Conservation (phyloP, 30 jellyfish, hydroid and myxozoan species). For the Hydractinia echinata region DNA sequence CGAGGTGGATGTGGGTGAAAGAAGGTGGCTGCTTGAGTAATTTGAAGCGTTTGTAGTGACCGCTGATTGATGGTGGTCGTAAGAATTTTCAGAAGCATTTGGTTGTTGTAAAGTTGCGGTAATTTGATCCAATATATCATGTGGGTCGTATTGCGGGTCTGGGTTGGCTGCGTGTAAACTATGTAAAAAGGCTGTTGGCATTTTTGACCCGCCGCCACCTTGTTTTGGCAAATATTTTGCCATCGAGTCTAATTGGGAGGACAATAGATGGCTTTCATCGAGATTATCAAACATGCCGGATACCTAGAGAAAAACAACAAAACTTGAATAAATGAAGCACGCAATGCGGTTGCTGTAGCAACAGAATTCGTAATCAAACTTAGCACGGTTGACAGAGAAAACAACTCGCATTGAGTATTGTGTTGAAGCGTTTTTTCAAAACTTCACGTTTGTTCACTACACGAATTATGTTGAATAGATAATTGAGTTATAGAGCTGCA, state of each 20-base stretch:
- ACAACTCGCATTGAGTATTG: constrained; percentile 8
- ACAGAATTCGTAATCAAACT: background rate
- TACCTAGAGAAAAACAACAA: constrained; percentile 41
- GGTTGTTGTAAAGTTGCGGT: constrained; percentile 89
- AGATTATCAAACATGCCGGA: constrained; percentile 90
- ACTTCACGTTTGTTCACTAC: constrained; percentile 4
- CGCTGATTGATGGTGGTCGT: constrained; percentile 78
- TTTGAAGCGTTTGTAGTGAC: constrained; percentile 75
- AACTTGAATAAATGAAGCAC: background rate
- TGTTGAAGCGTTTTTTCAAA: constrained; percentile 12
- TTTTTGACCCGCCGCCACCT: constrained; percentile 56
- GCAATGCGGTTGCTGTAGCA: constrained; percentile 27
- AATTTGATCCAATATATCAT: constrained; percentile 90
- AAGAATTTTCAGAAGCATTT: constrained; percentile 72
- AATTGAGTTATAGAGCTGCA: background rate
- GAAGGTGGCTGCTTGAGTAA: constrained; percentile 75
- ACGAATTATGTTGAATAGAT: constrained; percentile 3
- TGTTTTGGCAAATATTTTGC: constrained; percentile 92
- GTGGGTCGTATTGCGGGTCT: constrained; percentile 98
- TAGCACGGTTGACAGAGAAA: constrained; percentile 19
- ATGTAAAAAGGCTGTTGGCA: constrained; percentile 92
- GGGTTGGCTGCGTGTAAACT: constrained; percentile 95
- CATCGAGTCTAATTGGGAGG: constrained; percentile 89
- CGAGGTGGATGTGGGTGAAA: constrained; percentile 86
- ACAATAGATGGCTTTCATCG: constrained; percentile 86